These are phyloP conservation scores for Daboia siamensis DNA, from an alignment of 2,113 vertebrate genomes.

Conservation along the genomic window DNA sequence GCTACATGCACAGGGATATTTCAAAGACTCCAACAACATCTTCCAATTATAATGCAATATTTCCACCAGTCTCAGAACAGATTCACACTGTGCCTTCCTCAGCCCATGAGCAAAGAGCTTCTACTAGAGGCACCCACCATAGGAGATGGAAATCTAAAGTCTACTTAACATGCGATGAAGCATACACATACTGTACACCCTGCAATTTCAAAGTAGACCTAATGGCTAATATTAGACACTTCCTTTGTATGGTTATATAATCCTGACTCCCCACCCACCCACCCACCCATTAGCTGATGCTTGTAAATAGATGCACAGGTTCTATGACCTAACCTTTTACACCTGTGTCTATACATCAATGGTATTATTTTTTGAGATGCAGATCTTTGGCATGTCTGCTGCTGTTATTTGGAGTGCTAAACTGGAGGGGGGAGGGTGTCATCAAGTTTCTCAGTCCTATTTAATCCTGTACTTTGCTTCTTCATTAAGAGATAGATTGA, in stretches of 20 bases:
- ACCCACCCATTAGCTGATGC: constrained; percentile 16
- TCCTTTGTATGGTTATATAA: constrained; percentile 14
- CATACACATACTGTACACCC: background rate
- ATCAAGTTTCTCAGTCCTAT: background rate
- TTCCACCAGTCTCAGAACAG: background rate
- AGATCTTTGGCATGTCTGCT: constrained; percentile 33
- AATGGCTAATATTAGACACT: constrained; percentile 18
- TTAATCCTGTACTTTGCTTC: constrained; percentile 22
- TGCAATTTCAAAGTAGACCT: constrained; percentile 6
- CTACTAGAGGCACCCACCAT: background rate
- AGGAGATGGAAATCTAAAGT: background rate
- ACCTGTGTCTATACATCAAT: constrained; percentile 39
- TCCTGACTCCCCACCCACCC: constrained; percentile 8
- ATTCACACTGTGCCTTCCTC: background rate
- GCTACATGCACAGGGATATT: background rate
- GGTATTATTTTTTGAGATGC: constrained; percentile 39
- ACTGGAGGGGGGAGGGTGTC: background rate
- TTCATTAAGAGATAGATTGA: background rate
- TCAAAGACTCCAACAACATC: background rate
- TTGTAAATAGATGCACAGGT: constrained; percentile 41
- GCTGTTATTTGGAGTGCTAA: constrained; percentile 42
- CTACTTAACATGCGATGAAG: background rate
- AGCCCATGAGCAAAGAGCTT: background rate
- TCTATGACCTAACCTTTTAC: constrained; percentile 29
- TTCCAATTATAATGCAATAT: too few relatives aligned